These are phyloP conservation scores for Neosilurus hyrtlii DNA, from an alignment of 2,797 vertebrate genomes.

Conservation along the genomic window DNA sequence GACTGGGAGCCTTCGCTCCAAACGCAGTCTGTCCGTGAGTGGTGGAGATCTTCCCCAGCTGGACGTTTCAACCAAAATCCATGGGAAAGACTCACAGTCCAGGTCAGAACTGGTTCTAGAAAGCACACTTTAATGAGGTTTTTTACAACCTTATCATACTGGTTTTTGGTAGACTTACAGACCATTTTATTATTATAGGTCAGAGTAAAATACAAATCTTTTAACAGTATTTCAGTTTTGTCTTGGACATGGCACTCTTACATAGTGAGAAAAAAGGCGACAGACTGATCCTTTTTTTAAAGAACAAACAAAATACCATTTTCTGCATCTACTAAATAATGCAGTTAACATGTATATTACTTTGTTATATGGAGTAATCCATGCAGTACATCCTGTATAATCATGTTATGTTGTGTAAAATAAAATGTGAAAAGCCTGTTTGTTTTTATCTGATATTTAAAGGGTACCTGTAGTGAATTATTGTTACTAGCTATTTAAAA, in stretches of 20 bases:
- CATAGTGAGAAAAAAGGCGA: slow-evolving; percentile 21
- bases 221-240: slow-evolving; percentile 27
- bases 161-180: slow-evolving; percentile 41
- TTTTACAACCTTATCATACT: slow-evolving; percentile 36
- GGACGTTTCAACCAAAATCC: slow-evolving; percentile 67
- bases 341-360: slow-evolving; percentile 68
- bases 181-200: slow-evolving; percentile 40
- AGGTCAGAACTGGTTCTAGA: slow-evolving; percentile 91
- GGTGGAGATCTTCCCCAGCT: slow-evolving; percentile 81
- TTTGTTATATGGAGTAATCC: slow-evolving; percentile 81
- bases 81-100: slow-evolving; percentile 78
- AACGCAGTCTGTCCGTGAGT: slow-evolving; percentile 89
- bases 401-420: slow-evolving; percentile 81
- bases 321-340: slow-evolving; percentile 63
- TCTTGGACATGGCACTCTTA: slow-evolving; percentile 23
- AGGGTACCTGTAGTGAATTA: too few relatives aligned
- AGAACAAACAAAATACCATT: slow-evolving; percentile 69
- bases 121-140: slow-evolving; percentile 65
- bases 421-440: slow-evolving; percentile 66
- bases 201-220: slow-evolving; percentile 23
- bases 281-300: slow-evolving; percentile 59
- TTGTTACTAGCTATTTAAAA: too few relatives aligned
- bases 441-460: slow-evolving; percentile 37
- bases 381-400: slow-evolving; percentile 75
- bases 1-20: slow-evolving; percentile 76